Evolutionary conservation across 2,113 vertebrate species (phyloP), one percentile per base, ranked within the genome.

Genomic region (Xyliphius kryptos): DNA sequence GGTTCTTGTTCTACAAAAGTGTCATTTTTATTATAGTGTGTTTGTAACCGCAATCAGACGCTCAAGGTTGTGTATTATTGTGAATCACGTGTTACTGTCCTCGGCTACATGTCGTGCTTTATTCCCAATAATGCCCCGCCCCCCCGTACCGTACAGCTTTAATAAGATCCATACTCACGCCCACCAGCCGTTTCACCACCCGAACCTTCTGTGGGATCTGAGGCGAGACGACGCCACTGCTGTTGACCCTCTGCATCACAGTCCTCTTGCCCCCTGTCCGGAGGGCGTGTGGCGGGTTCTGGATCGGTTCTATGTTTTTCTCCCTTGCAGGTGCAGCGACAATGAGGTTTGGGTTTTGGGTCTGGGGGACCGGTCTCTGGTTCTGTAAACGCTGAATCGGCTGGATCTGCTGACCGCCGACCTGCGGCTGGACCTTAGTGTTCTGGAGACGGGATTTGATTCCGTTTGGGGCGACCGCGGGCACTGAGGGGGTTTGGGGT

Each of bases 211-310:
- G 86, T 49, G 89, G 86, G 68, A 87, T 77, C 73, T 87, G 91
- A 5, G 87, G 87, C 59, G 76, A 71, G 38, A 78, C 76, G 19
- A 74, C 69, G 40, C 79, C 77, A 16, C 72, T 70, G 60, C 81
- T 90, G 82, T 82, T 92, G 59, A 87, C 75, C 48, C 96, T 85
- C 81, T 98, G 95, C 91, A 97, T 94, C 66, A 98, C 94, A 38
- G 96, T 97, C 79, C 96, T 88, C 81, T 98, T 98, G 61, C 89
- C 71, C 0, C 87, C 91, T 0, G 86, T 79, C 76, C 89, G 92
- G 64, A 73, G 61, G 37, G 89, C 89, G 71, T 83, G 88, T 64
- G 81, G 71, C 69, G 83, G 82, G 47, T 73, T 75, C 65, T 80
- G 84, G 3, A 40, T 81, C 70, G 0, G 80, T 67, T 0, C 79